These are phyloP conservation scores for Oreohelix idahoensis DNA, from an alignment of 1,140 invertebrate species.

Conservation along the genomic window DNA sequence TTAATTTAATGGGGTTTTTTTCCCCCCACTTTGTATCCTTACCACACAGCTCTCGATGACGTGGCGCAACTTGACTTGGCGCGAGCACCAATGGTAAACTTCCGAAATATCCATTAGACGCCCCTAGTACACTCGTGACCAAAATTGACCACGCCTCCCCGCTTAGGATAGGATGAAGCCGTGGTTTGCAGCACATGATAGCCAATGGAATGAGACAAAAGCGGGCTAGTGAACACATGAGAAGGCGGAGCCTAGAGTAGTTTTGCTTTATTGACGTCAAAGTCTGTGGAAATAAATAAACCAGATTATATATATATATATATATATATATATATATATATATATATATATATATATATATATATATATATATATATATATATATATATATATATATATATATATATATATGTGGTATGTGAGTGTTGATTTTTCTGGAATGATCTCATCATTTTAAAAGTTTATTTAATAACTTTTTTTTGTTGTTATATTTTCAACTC, in stretches of 20 bases:
- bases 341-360: too few relatives aligned
- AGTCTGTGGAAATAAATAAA: conserved; percentile 12
- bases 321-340: too few relatives aligned
- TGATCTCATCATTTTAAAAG: too few relatives aligned
- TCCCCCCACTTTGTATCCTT: conserved; percentile 1
- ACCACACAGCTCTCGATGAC: conserved; percentile 84
- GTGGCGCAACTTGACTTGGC: conserved; percentile 84
- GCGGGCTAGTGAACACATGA: background rate
- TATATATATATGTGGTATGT: too few relatives aligned
- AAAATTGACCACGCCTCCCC: conserved; percentile 76
- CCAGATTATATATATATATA: background rate
- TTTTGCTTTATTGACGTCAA: conserved; percentile 2
- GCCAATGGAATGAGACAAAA: conserved; percentile 25
- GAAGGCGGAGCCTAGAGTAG: conserved; percentile 3
- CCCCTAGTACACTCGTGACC: conserved; percentile 82
- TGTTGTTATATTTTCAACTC: too few relatives aligned
- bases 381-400: too few relatives aligned
- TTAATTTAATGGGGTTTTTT: too few relatives aligned
- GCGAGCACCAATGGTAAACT: conserved; percentile 93
- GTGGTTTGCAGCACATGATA: conserved; percentile 17
- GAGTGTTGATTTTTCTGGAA: too few relatives aligned
- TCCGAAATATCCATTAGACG: conserved; percentile 89
- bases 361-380: too few relatives aligned
- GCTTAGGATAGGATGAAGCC: background rate
- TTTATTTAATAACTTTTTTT: too few relatives aligned